Conservation (phyloP, 1,140 invertebrate genomes). For the Diorhabda carinulata region DNA sequence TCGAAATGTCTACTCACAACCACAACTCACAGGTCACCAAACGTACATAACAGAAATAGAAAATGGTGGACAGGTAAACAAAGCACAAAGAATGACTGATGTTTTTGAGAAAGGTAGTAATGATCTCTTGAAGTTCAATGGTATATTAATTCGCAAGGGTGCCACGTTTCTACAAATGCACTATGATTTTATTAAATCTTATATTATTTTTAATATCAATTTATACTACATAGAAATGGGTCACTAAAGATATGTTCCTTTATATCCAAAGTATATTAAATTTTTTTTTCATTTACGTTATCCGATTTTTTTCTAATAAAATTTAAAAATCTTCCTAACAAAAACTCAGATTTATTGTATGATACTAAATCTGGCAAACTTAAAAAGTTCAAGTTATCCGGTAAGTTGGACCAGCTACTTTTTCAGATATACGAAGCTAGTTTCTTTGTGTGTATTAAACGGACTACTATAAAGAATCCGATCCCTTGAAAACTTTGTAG, state of each 20-base stretch:
- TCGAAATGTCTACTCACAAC: neutral
- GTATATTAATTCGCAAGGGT: neutral
- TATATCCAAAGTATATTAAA: too few species aligned
- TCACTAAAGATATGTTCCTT: too few species aligned
- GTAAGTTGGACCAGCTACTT: too few species aligned
- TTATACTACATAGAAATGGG: too few species aligned
- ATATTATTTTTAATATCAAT: too few species aligned
- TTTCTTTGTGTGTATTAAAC: neutral
- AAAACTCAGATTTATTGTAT: too few species aligned
- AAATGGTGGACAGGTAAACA: constrained; percentile 2
- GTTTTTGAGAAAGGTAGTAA: constrained; percentile 1
- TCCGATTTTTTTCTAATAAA: too few species aligned
- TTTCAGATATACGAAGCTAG: neutral
- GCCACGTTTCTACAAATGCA: neutral
- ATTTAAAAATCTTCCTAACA: too few species aligned
- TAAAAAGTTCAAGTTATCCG: too few species aligned
- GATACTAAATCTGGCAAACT: too few species aligned
- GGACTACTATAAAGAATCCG: neutral
- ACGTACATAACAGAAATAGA: constrained; percentile 2
- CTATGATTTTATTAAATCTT: too few species aligned
- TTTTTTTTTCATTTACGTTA: too few species aligned
- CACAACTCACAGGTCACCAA: neutral
- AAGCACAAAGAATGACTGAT: neutral
- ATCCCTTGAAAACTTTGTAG: neutral
- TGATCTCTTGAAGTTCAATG: neutral